Evolutionary conservation across 2,888 invertebrate species (phyloP), one percentile per base, ranked within the genome.

Genomic region (Osmoderma eremita): DNA sequence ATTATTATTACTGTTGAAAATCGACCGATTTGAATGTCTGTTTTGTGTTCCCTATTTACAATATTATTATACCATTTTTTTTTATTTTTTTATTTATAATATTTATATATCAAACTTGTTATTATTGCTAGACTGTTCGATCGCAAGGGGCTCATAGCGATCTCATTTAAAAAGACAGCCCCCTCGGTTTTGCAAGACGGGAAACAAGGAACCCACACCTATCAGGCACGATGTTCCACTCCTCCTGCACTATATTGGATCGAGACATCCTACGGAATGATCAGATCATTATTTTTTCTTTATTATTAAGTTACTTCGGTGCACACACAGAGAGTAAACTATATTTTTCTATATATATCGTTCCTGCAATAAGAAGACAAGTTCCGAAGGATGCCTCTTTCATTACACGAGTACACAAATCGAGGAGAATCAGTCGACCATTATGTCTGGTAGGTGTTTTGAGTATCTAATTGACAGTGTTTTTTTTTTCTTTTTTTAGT

Each of bases 401-500:
- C n/a, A 13, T 30, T 22, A 24, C 13, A 51, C 12, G 58, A 53
- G 56, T 20, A 41, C 15, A 8, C 24, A 20, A n/a, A 2, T 4
- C 13, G 24, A 61, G 45, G 20, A n/a, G n/a, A n/a, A n/a, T n/a
- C 39, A 41, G 42, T 41, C 56, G 63, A 64, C 15, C 45, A 18
- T 53, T 62, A 53, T 13, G 51, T 18, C 39, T 49, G 58, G 17
- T 41, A 30, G 45, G 30, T 48, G 3, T 17, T 30, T 17, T 45
- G 63, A 50, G 51, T 22, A 53, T 75, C 68, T 83, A 79, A 30
- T 84, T 82, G 79, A 79, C 84, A 83, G 38, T 48, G 38, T 61
- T 62, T 48, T 62, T 80, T 85, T 86, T 61, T 62, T 48, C 54
- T 80, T 84, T 86, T 78, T 80, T 85, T 86, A 86, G 85, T 86